Evolutionary conservation across 2,888 invertebrate genomes (phyloP).

Genomic region (Zeuzera pyrina): DNA sequence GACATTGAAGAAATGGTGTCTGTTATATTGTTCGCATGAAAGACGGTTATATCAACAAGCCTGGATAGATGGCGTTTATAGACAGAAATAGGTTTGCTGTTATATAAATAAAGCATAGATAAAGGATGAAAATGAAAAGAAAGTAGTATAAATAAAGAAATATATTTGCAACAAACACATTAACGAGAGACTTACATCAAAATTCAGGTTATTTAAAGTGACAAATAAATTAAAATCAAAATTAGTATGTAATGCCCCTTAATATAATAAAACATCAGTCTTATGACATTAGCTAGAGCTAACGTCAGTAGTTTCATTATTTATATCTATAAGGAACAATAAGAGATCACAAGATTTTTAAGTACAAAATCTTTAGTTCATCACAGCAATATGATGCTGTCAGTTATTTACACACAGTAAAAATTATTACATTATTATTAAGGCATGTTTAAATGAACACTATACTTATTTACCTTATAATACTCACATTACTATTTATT

Average conservation of each 20-base stretch:
- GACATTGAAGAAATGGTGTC: constrained; percentile 70
- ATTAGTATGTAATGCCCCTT: constrained; percentile 22
- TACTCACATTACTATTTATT: not conserved
- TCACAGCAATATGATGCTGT: not conserved
- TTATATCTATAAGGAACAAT: constrained; percentile 37
- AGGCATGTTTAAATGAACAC: too few relatives aligned
- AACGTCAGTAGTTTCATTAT: not conserved
- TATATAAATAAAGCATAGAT: constrained; percentile 61
- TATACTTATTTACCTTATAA: too few relatives aligned
- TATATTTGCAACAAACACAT: constrained; percentile 71
- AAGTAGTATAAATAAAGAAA: constrained; percentile 67
- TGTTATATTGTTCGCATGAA: constrained; percentile 53
- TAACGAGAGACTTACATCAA: constrained; percentile 63
- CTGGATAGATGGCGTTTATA: constrained; percentile 47
- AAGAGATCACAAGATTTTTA: constrained; percentile 62
- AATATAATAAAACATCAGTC: constrained; percentile 38
- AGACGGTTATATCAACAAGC: constrained; percentile 61
- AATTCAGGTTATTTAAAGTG: constrained; percentile 24
- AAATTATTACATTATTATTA: too few relatives aligned
- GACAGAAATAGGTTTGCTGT: constrained; percentile 62
- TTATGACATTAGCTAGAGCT: constrained; percentile 28
- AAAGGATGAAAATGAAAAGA: constrained; percentile 71
- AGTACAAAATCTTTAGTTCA: not conserved
- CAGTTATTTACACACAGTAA: too few relatives aligned
- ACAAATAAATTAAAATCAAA: constrained; percentile 43